Evolutionary conservation across 2,113 vertebrate genomes (phyloP).

Genomic region (Butorides virescens): DNA sequence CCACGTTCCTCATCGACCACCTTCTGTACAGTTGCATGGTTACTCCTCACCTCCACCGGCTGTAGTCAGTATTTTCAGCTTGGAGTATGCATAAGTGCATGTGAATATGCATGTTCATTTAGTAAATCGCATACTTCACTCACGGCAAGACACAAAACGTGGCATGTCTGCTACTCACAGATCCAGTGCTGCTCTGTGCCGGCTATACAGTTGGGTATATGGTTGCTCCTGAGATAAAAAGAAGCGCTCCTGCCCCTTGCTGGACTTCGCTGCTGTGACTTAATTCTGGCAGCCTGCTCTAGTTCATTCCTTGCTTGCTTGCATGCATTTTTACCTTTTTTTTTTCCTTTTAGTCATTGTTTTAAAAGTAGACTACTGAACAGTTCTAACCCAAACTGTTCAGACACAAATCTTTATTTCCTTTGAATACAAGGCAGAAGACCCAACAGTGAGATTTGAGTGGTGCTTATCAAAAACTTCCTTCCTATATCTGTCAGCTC

Average conservation of each 20-base stretch:
- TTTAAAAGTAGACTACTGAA: background rate
- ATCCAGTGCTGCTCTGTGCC: accelerated
- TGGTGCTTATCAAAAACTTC: background rate
- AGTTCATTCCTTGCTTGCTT: background rate
- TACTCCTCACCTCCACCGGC: background rate
- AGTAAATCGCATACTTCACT: background rate
- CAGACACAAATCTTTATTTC: background rate
- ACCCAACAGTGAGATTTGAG: background rate
- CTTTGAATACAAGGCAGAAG: background rate
- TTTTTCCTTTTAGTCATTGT: background rate
- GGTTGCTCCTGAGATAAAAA: background rate
- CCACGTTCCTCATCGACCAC: background rate
- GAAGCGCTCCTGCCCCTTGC: background rate
- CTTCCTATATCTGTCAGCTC: background rate
- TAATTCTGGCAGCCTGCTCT: background rate
- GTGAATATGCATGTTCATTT: background rate
- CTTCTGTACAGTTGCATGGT: background rate
- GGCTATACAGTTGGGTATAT: background rate
- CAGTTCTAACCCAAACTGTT: background rate
- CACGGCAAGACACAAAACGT: background rate
- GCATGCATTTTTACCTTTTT: background rate
- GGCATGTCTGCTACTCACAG: background rate
- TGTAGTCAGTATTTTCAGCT: background rate
- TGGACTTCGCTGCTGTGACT: background rate
- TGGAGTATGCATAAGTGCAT: too few species aligned